Evolutionary conservation across 2,113 vertebrate genomes (phyloP).

Genomic region (Struthio camelus): DNA sequence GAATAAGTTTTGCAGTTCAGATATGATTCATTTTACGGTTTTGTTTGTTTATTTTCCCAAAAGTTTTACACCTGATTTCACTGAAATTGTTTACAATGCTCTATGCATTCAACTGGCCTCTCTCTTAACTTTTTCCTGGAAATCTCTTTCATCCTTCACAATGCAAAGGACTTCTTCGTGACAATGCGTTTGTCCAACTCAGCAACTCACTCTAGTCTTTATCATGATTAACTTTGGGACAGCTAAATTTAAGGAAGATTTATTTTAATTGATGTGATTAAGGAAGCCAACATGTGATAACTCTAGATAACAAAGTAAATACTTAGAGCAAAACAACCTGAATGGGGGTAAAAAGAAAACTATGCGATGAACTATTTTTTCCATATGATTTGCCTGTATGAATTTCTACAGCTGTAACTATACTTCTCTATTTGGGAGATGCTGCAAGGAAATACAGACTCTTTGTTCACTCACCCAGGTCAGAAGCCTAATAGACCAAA

Average conservation of each 20-base stretch:
- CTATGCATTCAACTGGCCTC: background rate
- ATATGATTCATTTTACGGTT: no score
- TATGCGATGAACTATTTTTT: background rate
- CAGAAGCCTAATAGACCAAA: background rate
- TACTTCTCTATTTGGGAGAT: background rate
- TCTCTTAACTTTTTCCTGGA: background rate
- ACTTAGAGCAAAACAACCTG: background rate
- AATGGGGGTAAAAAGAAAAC: background rate
- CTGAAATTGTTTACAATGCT: background rate
- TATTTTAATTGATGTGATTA: background rate
- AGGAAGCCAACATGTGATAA: fast-evolving
- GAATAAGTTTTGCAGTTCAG: background rate
- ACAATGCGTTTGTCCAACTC: background rate
- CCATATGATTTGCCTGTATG: background rate
- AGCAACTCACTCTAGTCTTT: background rate
- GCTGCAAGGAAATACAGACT: background rate
- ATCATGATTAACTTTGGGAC: background rate
- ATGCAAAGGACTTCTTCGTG: background rate
- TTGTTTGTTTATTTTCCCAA: background rate
- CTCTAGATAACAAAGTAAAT: background rate
- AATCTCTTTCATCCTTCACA: background rate
- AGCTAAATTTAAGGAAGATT: background rate
- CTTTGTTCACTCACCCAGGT: background rate
- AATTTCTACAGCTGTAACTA: background rate
- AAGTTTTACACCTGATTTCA: background rate